Base-by-base conservation (phyloP, 2,888 invertebrate genomes). In the Coronaproctus castanopsis region DNA sequence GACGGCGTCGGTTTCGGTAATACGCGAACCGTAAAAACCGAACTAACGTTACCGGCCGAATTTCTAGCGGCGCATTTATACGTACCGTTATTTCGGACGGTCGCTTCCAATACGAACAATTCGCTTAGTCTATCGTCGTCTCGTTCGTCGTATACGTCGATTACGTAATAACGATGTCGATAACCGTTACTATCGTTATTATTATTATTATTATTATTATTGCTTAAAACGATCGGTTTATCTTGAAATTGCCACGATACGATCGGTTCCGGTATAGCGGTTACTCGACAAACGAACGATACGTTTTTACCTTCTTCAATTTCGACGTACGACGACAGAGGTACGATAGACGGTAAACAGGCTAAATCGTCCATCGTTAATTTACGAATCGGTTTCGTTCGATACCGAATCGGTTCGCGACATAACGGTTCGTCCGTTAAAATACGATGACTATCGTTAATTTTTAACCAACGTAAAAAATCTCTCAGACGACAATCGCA, bases 1-100 rank as follows among this genome's bases (percentile, higher is more conserved):
- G 21, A 5, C 5, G 18, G 36, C 23, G 51, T 2, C 21, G 57
- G 1, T 2, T 20, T n/a, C 14, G 53, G 51, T 0, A 86, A 77
- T 55, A 87, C 80, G 63, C 81, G 77, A 65, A 91, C 77, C 1
- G 90, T 88, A 67, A 86, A 86, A 71, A 91, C 91, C 61, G 85
- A 83, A 65, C 80, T 80, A 0, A 82, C 78, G 61, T 77, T 78
- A 10, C 91, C 91, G 0, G 90, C 91, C n/a, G 83, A 79, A 70
- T 91, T 92, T 68, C 87, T 85, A 0, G 90, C 90, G 10, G 83
- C 77, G 71, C 91, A 92, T 3, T 83, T 79, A 70, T 87, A 90
- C 5, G 85, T 87, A 2, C 90, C 90, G 68, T 89, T 88, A 69
- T 89, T 86, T 64, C 84, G 85, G 49, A 77, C 78, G 23, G 81